These are phyloP conservation scores for Ancistrus triradiatus DNA, from an alignment of 2,113 vertebrate genomes.

Conservation along the genomic window DNA sequence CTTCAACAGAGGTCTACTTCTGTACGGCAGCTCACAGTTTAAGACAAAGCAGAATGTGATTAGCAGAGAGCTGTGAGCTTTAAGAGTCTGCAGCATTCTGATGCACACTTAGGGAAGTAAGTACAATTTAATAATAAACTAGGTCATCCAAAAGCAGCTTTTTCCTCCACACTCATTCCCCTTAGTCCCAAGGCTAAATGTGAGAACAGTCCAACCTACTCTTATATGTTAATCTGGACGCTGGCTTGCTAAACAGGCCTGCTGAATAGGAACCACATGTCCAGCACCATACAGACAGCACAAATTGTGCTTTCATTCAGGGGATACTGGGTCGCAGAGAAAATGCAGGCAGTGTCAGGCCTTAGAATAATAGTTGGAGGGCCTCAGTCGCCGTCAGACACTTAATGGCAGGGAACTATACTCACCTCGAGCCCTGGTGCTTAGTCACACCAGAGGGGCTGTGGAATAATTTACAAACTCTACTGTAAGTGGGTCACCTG, in stretches of 20 bases:
- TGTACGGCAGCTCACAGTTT: conserved; percentile 2
- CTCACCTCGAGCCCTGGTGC: conserved; percentile 34
- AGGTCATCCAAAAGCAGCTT: conserved; percentile 62
- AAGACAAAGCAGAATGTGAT: conserved; percentile 29
- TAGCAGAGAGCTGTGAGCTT: conserved; percentile 48
- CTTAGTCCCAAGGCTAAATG: conserved; percentile 59
- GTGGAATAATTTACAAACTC: conserved; percentile 37
- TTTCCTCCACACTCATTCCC: conserved; percentile 49
- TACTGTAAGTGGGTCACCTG: conserved; percentile 23
- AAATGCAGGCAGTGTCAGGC: conserved; percentile 36
- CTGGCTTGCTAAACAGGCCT: conserved; percentile 51
- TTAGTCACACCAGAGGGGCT: conserved; percentile 21
- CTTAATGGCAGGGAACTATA: conserved; percentile 38
- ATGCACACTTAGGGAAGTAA: conserved; percentile 70
- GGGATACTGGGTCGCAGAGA: conserved; percentile 45
- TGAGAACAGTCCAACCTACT: conserved; percentile 65
- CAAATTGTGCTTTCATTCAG: conserved; percentile 65
- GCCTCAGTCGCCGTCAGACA: conserved; percentile 35
- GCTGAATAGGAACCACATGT: conserved; percentile 76
- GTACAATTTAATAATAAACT: conserved; percentile 69
- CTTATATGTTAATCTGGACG: conserved; percentile 73
- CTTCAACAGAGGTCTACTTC: conserved; percentile 10
- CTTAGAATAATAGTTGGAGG: conserved; percentile 53
- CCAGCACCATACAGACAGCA: conserved; percentile 54
- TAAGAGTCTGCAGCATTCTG: conserved; percentile 58